These are phyloP conservation scores for Stomatorhinus ivindoensis DNA, from an alignment of 2,113 vertebrate species.

Conservation along the genomic window DNA sequence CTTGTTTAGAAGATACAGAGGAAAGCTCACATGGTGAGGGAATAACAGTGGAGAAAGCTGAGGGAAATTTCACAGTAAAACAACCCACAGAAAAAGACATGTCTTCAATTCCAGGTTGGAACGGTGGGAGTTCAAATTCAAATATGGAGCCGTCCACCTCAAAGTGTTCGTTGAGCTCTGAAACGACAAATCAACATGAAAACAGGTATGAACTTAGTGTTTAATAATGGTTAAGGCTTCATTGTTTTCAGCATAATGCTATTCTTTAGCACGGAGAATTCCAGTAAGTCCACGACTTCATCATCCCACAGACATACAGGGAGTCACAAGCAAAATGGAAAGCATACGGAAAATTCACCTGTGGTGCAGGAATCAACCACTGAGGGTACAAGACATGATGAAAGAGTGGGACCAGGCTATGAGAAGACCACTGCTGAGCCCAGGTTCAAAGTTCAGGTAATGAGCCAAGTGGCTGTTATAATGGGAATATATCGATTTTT, in stretches of 20 bases:
- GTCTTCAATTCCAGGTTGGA: slow-evolving; percentile 98
- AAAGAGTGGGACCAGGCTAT: slow-evolving; percentile 54
- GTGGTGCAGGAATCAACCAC: slow-evolving; percentile 57
- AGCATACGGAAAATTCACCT: slow-evolving; percentile 55
- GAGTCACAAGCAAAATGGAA: slow-evolving; percentile 72
- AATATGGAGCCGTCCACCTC: slow-evolving; percentile 50
- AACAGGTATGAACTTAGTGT: slow-evolving; percentile 63
- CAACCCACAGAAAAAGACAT: slow-evolving; percentile 81
- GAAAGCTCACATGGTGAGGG: slow-evolving; percentile 84
- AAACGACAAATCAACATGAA: slow-evolving; percentile 61
- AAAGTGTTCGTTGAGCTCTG: slow-evolving; percentile 52
- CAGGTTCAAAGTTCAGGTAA: slow-evolving; percentile 63
- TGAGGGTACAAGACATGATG: slow-evolving; percentile 49
- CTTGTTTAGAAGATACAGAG: slow-evolving; percentile 81
- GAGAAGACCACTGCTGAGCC: slow-evolving; percentile 58
- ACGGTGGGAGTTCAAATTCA: slow-evolving; percentile 62
- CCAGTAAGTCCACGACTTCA: slow-evolving; percentile 67
- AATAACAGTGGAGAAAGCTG: slow-evolving; percentile 82
- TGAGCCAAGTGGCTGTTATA: not conserved
- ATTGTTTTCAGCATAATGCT: not conserved
- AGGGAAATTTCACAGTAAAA: slow-evolving; percentile 72
- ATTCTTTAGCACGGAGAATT: slow-evolving; percentile 65
- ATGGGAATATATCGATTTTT: not conserved
- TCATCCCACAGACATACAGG: slow-evolving; percentile 65
- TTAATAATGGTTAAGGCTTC: not conserved